phyloP scores from a whole-genome alignment of 2,113 vertebrate species.

The Perca fluviatilis region DNA sequence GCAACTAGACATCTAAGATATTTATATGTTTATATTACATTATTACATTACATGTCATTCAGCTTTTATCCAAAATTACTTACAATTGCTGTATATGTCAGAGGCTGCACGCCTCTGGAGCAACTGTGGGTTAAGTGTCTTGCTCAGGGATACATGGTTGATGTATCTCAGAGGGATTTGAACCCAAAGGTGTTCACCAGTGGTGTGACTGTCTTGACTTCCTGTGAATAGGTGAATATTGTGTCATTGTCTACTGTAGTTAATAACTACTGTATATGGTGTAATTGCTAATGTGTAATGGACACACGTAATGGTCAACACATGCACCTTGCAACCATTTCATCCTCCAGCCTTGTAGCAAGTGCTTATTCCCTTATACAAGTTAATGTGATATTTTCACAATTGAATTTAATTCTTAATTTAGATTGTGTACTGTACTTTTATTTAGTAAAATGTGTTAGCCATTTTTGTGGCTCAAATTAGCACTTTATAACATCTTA shows the following conservation, averaged over 20 bases:
- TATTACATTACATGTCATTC: not conserved
- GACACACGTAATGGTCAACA: slow-evolving; percentile 2
- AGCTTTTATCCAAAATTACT: too few species aligned
- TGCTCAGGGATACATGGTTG: too few species aligned
- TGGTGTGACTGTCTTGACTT: not conserved
- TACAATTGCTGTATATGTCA: too few species aligned
- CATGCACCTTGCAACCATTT: not conserved
- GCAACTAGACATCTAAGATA: not conserved
- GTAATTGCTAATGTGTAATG: slow-evolving; percentile 16
- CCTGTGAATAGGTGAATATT: slow-evolving; percentile 3
- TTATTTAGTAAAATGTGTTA: not conserved
- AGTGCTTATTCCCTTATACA: not conserved
- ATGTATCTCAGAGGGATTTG: too few species aligned
- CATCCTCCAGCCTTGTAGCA: not conserved
- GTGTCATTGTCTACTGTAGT: slow-evolving; percentile 3
- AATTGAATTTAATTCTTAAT: not conserved
- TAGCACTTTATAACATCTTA: not conserved
- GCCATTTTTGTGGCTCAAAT: not conserved
- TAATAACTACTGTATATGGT: not conserved
- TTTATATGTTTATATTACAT: not conserved
- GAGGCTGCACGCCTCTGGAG: too few species aligned
- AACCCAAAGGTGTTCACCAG: too few species aligned
- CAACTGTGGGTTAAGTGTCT: too few species aligned
- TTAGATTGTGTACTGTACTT: not conserved
- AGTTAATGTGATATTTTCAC: not conserved